A percentile compares a stretch with the other conserved stretches of the same genome.
phyloP scores from a whole-genome alignment of 1,140 invertebrate species.

The Yoshiicerus persimilis region DNA sequence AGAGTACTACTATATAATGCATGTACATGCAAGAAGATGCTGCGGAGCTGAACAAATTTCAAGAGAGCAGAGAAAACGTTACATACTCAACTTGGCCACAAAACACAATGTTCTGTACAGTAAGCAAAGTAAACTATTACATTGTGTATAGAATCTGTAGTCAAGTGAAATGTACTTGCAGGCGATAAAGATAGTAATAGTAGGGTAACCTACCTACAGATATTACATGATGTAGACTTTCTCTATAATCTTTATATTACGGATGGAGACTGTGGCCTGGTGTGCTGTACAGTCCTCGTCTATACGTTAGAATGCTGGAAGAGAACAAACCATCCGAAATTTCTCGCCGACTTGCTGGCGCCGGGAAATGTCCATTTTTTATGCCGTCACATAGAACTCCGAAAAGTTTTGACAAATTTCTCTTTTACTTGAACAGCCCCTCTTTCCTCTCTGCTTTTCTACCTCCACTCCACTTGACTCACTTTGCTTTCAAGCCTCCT shows the following conservation, averaged over 20 bases:
- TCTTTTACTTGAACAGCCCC: conserved; percentile 27
- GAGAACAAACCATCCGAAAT: conserved; percentile 25
- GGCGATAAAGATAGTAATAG: not conserved
- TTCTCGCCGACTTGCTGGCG: conserved; percentile 46
- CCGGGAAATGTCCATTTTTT: conserved; percentile 50
- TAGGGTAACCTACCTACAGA: not conserved
- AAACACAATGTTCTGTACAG: not conserved
- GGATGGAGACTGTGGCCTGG: not conserved
- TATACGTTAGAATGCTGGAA: not conserved
- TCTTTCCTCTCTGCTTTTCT: conserved; percentile 29
- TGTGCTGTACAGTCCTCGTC: no score
- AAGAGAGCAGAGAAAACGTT: not conserved
- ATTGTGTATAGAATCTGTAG: not conserved
- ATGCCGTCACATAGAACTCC: conserved; percentile 36
- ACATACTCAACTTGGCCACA: not conserved
- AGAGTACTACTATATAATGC: no score
- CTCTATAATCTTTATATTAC: not conserved
- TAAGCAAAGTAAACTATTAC: not conserved
- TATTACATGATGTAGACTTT: not conserved
- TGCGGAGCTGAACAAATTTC: not conserved
- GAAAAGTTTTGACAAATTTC: conserved; percentile 49
- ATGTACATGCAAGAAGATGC: not conserved
- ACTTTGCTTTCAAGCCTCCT: not conserved
- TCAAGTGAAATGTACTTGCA: not conserved
- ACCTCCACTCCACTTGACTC: conserved; percentile 14